Evolutionary conservation across 2,113 vertebrate species (phyloP), one percentile per base, ranked within the genome.

Genomic region (Peromyscus leucopus): DNA sequence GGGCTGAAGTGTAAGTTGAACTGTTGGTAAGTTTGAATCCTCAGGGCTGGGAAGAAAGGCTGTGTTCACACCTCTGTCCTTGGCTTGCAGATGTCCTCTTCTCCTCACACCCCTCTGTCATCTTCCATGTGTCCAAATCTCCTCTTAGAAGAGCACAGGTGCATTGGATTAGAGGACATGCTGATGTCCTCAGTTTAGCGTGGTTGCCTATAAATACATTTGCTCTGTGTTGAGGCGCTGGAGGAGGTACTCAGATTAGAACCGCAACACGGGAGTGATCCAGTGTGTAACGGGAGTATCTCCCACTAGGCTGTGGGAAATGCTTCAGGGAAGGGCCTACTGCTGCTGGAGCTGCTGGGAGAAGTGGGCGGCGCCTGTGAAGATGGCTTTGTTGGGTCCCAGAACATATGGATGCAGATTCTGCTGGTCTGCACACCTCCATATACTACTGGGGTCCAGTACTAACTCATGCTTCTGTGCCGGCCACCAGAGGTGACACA

Each of bases 201-300:
- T 51, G 26, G 48, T 33, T 69, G 10, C 71, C 67, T 57, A 24
- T 75, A 11, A 89, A 85, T 61, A 24, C 46, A 26, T 17, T 8
- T 0, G 46, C 22, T 78, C 33, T 31, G 55, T 39, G 17, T 31
- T 33, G 24, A 94, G 36, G 21, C 24, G 17, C 74, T 36, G n/a
- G n/a, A 42, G 51, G 24, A 67, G 42, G 36, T 9, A 8, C 59
- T 61, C 39, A 74, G 33, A 7, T 92, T 89, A 39, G 57, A 31
- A 48, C 51, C 55, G 12, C 55, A 75, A 7, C 1, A 2, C 33
- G 57, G 13, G 19, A 42, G 39, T 1, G 24, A 1, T 36, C 59
- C 7, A 74, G 0, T 33, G 19, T 19, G 0, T 74, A 13, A 3
- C 1, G 5, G 17, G 31, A 36, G 0, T 91, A 12, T 46, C n/a